Evolutionary conservation across 2,888 invertebrate species (phyloP).

Genomic region (Troides helena): DNA sequence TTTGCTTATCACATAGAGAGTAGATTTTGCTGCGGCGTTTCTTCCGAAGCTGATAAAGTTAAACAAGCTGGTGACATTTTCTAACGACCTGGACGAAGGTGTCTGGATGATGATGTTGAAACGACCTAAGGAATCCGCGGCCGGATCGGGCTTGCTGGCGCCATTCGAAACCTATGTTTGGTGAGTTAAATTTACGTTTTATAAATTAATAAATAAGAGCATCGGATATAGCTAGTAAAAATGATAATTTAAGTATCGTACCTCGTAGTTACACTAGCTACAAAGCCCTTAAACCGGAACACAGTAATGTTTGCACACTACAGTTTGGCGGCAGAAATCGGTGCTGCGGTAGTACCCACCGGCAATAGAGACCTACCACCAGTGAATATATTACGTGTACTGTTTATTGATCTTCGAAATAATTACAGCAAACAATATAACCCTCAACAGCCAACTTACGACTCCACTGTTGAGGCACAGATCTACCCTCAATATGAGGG

Average conservation of each 20-base stretch:
- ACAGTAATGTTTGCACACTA: too few relatives aligned
- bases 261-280: too few relatives aligned
- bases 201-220: neutral
- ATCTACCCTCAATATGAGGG: too few relatives aligned
- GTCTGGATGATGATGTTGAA: constrained; percentile 90
- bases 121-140: constrained; percentile 89
- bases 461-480: too few relatives aligned
- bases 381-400: too few relatives aligned
- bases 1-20: constrained; percentile 72
- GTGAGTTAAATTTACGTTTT: constrained; percentile 49
- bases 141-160: constrained; percentile 89
- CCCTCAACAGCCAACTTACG: too few relatives aligned
- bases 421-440: neutral
- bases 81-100: constrained; percentile 84
- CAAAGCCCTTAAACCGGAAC: too few relatives aligned
- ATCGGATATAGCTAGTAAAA: neutral
- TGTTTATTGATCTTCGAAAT: too few relatives aligned
- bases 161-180: constrained; percentile 88
- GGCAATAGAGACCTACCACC: too few relatives aligned
- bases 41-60: constrained; percentile 84
- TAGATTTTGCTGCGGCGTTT: constrained; percentile 89
- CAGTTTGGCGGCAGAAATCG: too few relatives aligned
- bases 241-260: too few relatives aligned
- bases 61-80: constrained; percentile 78
- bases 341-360: too few relatives aligned